phyloP scores from a whole-genome alignment of 2,888 invertebrate genomes.

The Chrysolina oricalcia region DNA sequence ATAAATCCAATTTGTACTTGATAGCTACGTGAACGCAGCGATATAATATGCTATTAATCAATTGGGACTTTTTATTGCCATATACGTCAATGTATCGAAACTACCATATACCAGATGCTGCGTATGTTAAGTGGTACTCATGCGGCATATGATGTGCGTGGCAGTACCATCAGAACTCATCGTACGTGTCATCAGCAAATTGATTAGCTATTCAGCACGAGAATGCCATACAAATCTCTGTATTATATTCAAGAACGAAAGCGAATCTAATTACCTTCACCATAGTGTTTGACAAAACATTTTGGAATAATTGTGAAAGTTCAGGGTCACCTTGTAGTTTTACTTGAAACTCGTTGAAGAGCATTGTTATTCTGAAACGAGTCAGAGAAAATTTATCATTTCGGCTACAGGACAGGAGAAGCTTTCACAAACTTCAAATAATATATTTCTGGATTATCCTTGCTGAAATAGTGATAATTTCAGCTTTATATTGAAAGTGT shows the following conservation, averaged over 20 bases:
- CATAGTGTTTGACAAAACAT: neutral
- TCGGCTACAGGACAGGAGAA: too few species aligned
- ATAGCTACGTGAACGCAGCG: neutral
- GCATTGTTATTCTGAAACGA: neutral
- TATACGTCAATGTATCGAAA: neutral
- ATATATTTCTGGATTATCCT: too few species aligned
- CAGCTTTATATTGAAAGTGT: too few species aligned
- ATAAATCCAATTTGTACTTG: neutral
- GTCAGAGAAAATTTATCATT: too few species aligned
- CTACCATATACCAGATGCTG: constrained; percentile 3
- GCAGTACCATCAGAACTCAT: constrained; percentile 10
- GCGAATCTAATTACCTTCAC: constrained; percentile 1
- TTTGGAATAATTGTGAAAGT: constrained; percentile 1
- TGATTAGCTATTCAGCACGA: constrained; percentile 1
- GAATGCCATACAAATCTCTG: constrained; percentile 1
- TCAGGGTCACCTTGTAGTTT: neutral
- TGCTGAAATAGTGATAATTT: too few species aligned
- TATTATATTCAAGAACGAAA: constrained; percentile 4
- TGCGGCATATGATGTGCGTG: constrained; percentile 17
- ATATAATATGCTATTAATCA: constrained; percentile 1
- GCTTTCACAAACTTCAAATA: too few species aligned
- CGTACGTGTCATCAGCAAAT: constrained; percentile 8
- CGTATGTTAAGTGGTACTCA: constrained; percentile 9
- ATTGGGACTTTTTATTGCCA: neutral
- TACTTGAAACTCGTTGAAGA: neutral